These are phyloP conservation scores for Rhagoletis zephyria DNA, from an alignment of 1,140 invertebrate genomes.

Conservation along the genomic window DNA sequence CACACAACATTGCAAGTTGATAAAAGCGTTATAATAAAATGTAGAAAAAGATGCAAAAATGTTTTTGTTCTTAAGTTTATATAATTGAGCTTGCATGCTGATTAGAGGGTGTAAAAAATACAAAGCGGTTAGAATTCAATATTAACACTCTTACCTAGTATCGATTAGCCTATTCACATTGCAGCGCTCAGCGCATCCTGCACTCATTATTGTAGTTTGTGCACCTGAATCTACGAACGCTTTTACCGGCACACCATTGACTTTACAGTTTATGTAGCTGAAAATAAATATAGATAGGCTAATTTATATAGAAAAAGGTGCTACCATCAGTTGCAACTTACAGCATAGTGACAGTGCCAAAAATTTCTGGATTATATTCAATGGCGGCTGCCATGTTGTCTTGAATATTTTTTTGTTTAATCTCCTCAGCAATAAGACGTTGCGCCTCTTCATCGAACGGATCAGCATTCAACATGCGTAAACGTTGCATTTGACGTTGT, in stretches of 20 bases:
- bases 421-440: conserved; percentile 94
- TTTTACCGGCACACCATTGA: conserved; percentile 96
- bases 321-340: conserved; percentile 71
- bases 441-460: conserved; percentile 96
- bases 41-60: no score
- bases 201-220: conserved; percentile 95
- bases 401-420: conserved; percentile 95
- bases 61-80: no score
- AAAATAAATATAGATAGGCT: conserved; percentile 22
- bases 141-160: conserved; percentile 73
- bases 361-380: conserved; percentile 97
- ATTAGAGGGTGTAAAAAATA: no score
- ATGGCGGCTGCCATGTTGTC: conserved; percentile 99
- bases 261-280: conserved; percentile 90
- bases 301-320: background rate
- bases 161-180: conserved; percentile 97
- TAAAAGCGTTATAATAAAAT: no score
- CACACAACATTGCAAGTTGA: no score
- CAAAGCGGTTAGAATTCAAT: no score
- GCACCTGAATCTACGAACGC: conserved; percentile 98
- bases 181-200: conserved; percentile 92
- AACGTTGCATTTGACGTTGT: conserved; percentile 85
- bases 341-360: conserved; percentile 97
- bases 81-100: no score
- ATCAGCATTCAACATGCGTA: conserved; percentile 92